Evolutionary conservation across 92 coral and sea anemone genomes (phyloP).

Genomic region (Phenganax stokvisi): DNA sequence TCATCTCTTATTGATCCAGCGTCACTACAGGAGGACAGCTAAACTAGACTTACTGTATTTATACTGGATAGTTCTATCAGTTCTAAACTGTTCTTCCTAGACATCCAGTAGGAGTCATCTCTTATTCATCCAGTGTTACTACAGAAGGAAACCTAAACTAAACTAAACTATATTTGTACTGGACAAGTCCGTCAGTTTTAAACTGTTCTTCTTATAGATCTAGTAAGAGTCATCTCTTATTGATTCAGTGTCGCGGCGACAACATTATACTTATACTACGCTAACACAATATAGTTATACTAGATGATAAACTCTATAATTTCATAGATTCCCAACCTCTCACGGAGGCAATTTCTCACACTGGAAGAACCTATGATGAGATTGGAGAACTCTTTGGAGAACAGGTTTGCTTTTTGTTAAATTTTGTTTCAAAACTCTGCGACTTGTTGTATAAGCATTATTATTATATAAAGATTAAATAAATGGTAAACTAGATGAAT

Average conservation of each 20-base stretch:
- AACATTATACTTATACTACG: background rate
- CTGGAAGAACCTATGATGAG: slow-evolving; percentile 87
- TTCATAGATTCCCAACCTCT: slow-evolving; percentile 56
- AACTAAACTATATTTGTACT: no score
- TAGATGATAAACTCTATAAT: no score
- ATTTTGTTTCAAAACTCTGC: background rate
- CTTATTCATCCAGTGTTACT: no score
- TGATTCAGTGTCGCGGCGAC: no score
- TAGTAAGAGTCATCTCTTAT: no score
- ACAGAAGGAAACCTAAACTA: background rate
- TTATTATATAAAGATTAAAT: background rate
- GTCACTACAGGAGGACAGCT: background rate
- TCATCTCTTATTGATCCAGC: background rate
- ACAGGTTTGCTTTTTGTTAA: slow-evolving; percentile 55
- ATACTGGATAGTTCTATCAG: no score
- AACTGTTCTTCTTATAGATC: no score
- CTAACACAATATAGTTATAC: background rate
- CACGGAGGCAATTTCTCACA: slow-evolving; percentile 77
- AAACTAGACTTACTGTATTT: background rate
- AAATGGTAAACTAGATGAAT: background rate
- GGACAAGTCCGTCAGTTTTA: no score
- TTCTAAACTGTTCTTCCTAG: no score
- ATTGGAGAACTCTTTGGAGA: slow-evolving; percentile 85
- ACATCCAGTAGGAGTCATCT: no score
- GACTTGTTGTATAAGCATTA: background rate